Evolutionary conservation across 2,888 invertebrate genomes (phyloP), one percentile per base, ranked within the genome.

Genomic region (Mythimna albipuncta): DNA sequence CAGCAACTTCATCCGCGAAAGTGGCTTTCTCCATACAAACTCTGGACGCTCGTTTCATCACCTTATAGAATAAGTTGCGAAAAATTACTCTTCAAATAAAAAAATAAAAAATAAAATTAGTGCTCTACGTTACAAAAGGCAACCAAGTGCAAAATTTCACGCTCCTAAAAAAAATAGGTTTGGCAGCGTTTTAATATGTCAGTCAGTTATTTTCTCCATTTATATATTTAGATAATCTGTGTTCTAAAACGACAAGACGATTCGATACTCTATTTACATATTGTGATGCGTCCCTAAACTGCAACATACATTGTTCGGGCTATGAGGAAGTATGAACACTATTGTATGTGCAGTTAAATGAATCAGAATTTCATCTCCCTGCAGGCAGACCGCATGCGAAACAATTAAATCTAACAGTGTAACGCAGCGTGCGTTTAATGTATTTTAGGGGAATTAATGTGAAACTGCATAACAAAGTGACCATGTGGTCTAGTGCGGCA

Each of bases 391-490:
- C 64, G 32, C 75, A 68, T 70, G 63, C 50, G 70, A 79, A 79
- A 75, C 76, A 81, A 82, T 82, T 79, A 82, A 79, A 79, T 79
- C 62, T 75, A 72, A 68, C 55, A 55, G 65, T 69, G 54, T 69
- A 72, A 70, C 69, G 64, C 69, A 63, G 67, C 50, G 50, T 81
- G 78, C 78, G 70, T 70, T 75, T 72, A 79, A 72, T 82, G 75
- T 75, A 82, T 78, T 81, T 81, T 73, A 35, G 68, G 41, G 16
- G 54, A 81, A 76, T 81, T 76, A 55, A 76, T 79, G 64, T 65
- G 21, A 55, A 62, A 71, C 44, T 64, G 47, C 57, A 54, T 68
- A 52, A 70, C 57, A 58, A 58, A 76, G 64, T 65, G 58, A 35
- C 52, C 38, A 19, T 32, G 32, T n/a, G 41, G 52, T 54, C 9